Percentiles rank a stretch among this genome's conserved stretches.
phyloP scores from a whole-genome alignment of 2,888 invertebrate species.

The Drosophila meridiana region DNA sequence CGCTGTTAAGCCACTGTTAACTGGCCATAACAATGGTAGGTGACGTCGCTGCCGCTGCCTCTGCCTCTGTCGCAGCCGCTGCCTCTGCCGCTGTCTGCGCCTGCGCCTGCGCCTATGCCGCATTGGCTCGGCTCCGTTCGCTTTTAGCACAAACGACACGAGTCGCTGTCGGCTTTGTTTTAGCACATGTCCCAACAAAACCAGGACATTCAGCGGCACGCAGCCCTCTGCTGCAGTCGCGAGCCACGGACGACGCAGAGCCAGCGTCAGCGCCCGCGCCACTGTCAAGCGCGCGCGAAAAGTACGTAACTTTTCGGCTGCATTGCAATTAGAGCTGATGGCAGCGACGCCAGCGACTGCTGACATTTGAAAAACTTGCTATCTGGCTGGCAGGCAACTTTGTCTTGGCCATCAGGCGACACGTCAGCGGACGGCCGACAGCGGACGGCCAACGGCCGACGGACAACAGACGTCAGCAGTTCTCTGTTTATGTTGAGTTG shows the following conservation, averaged over 20 bases:
- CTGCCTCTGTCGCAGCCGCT: constrained; percentile 41
- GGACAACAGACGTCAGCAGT: constrained; percentile 32
- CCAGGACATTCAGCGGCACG: constrained; percentile 62
- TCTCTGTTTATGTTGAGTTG: constrained; percentile 54
- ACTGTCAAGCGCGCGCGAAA: constrained; percentile 13
- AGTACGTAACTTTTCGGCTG: constrained; percentile 24
- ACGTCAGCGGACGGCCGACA: constrained; percentile 21
- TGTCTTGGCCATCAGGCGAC: constrained; percentile 44
- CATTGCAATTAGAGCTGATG: constrained; percentile 64
- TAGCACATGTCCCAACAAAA: constrained; percentile 38
- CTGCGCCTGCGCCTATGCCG: constrained; percentile 17
- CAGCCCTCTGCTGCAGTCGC: constrained; percentile 38
- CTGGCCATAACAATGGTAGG: constrained; percentile 14
- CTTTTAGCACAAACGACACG: constrained; percentile 44
- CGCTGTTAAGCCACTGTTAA: constrained; percentile 42
- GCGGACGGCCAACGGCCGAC: background rate
- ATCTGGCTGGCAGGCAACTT: constrained; percentile 41
- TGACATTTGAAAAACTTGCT: constrained; percentile 43
- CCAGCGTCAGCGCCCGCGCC: too few relatives aligned
- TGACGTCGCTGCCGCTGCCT: constrained; percentile 44
- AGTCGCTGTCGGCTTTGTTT: constrained; percentile 12
- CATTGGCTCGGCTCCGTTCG: constrained; percentile 5
- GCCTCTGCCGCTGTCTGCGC: constrained; percentile 57
- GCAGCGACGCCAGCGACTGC: constrained; percentile 39
- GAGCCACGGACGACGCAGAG: constrained; percentile 17